Percentiles rank a stretch among this genome's conserved stretches.
phyloP scores from a whole-genome alignment of 2,113 vertebrate species.

The Maylandia zebra region DNA sequence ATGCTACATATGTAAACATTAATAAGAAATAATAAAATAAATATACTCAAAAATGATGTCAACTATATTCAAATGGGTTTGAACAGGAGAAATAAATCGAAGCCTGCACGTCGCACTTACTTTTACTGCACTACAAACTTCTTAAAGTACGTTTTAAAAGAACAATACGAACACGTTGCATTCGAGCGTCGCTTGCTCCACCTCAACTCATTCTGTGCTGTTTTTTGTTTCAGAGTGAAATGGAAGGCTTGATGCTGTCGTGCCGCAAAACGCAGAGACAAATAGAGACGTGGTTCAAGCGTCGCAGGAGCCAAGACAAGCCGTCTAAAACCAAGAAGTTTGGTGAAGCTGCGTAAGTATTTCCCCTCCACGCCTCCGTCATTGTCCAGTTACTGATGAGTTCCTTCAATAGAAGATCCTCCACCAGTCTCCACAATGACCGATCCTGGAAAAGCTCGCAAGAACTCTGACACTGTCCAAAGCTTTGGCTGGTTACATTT shows the following conservation, averaged over 20 bases:
- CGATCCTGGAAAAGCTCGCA: neutral
- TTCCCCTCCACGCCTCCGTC: neutral
- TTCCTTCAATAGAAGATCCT: neutral
- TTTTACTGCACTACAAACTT: neutral
- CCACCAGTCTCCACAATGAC: neutral
- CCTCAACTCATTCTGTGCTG: neutral
- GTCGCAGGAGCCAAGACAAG: conserved; percentile 76
- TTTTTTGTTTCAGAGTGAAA: conserved; percentile 53
- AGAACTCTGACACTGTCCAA: neutral
- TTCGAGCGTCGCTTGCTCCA: too few species aligned
- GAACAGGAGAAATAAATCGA: neutral
- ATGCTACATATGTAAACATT: neutral
- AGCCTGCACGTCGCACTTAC: neutral
- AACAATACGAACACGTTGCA: neutral
- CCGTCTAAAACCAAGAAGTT: conserved; percentile 84
- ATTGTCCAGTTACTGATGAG: neutral
- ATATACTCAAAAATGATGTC: neutral
- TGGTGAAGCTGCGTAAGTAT: conserved; percentile 82
- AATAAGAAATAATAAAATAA: neutral
- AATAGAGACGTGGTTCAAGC: conserved; percentile 83
- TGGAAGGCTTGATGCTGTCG: conserved; percentile 69
- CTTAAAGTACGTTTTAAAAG: accelerated
- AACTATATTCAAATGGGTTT: neutral
- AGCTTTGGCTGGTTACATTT: neutral
- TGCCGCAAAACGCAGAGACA: conserved; percentile 74